Conservation (phyloP, 2,888 invertebrate species). For the Ypsolopha scabrella region DNA sequence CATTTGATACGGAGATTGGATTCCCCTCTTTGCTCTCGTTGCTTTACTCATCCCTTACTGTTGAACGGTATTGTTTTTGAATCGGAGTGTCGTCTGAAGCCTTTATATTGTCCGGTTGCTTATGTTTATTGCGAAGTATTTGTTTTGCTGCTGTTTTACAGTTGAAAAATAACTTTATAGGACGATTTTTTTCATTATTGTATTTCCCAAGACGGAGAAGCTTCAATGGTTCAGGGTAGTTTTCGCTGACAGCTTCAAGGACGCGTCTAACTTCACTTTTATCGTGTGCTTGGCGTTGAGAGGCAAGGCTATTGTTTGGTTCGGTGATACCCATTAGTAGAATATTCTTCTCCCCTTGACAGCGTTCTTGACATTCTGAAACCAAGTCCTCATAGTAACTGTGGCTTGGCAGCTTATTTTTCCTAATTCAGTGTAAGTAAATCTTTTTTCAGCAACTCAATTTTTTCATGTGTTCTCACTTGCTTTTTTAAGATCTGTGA, state of each 20-base stretch:
- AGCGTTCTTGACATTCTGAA: not conserved
- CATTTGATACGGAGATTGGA: not conserved
- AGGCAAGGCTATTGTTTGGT: not conserved
- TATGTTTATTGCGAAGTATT: not conserved
- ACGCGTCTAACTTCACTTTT: not conserved
- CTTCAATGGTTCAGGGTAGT: not conserved
- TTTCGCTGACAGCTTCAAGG: not conserved
- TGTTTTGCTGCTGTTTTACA: not conserved
- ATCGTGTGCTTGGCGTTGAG: not conserved
- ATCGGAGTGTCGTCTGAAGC: not conserved
- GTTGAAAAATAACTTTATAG: conserved; percentile 2
- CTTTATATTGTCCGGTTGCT: not conserved
- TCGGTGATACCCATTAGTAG: not conserved
- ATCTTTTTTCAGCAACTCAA: not conserved
- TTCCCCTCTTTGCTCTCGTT: not conserved
- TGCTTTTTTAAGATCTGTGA: not conserved
- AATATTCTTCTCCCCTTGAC: not conserved
- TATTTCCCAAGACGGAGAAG: conserved; percentile 5
- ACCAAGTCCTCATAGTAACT: not conserved
- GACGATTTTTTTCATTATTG: not conserved
- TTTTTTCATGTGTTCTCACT: not conserved
- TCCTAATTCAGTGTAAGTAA: not conserved
- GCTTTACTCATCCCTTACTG: not conserved
- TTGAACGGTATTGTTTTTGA: conserved; percentile 1
- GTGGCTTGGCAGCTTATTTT: not conserved